Evolutionary conservation across 2,113 vertebrate genomes (phyloP).

Genomic region (Grammomys dolichurus): DNA sequence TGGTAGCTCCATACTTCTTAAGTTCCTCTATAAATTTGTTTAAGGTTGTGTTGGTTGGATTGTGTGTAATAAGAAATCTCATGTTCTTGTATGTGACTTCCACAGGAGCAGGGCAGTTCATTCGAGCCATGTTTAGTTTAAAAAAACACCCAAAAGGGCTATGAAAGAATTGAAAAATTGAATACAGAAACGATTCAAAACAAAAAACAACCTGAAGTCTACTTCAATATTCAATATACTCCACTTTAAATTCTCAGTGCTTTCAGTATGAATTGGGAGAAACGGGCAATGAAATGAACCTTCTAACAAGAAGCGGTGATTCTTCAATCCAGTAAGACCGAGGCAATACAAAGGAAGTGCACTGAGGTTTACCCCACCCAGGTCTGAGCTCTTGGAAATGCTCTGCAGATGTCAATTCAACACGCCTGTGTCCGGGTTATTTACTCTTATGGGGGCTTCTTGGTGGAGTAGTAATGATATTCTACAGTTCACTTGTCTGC

Average conservation of each 20-base stretch:
- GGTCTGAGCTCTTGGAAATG: slow-evolving; percentile 88
- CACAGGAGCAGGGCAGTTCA: slow-evolving; percentile 98
- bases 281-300: slow-evolving; percentile 90
- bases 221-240: slow-evolving; percentile 89
- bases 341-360: slow-evolving; percentile 96
- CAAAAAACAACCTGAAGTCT: slow-evolving; percentile 84
- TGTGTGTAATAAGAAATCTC: no score
- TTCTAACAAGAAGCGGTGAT: slow-evolving; percentile 84
- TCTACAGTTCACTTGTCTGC: slow-evolving; percentile 99
- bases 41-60: no score
- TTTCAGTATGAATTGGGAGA: slow-evolving; percentile 75
- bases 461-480: slow-evolving; percentile 92
- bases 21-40: no score
- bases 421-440: slow-evolving; percentile 88
- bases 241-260: slow-evolving; percentile 90
- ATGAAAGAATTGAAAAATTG: slow-evolving; percentile 80
- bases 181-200: slow-evolving; percentile 86
- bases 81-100: no score
- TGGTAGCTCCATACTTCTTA: no score
- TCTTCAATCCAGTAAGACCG: slow-evolving; percentile 93
- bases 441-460: slow-evolving; percentile 92
- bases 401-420: slow-evolving; percentile 90
- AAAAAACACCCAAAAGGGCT: no score
- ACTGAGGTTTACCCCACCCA: slow-evolving; percentile 99
- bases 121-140: slow-evolving; percentile 93